Evolutionary conservation across 2,113 vertebrate genomes (phyloP), one percentile per base, ranked within the genome.

Genomic region (Willisornis vidua): DNA sequence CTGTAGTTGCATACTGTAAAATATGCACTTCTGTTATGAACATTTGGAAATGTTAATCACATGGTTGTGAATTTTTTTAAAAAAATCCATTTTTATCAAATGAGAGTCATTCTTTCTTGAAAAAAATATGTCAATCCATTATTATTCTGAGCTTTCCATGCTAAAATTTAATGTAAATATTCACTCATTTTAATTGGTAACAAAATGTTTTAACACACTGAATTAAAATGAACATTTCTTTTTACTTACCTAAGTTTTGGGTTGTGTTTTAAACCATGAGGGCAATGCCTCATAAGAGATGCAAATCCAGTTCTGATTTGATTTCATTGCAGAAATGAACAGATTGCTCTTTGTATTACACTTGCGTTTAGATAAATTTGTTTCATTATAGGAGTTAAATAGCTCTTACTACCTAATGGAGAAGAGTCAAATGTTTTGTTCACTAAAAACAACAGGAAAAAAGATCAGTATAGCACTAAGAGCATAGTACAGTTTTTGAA

Each of bases 391-490:
- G 14, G 14, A 63, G 12, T 57, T 45, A 55, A 72, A 45, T 33
- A 37, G 3, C 14, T 63, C 13, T 72, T 43, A 25, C 14, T 37
- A 18, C 12, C 16, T 51, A 26, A 46, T 28, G 25, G 14, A 74
- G 19, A 29, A 63, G 1, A 74, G 28, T 51, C 6, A 77, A 87
- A 72, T 59, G 5, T 63, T 73, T 85, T 62, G 15, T 6, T 3
- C 1, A 29, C 16, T 72, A 19, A 71, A 72, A 87, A 10, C 0
- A 75, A 37, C 0, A 3, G 6, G 16, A 63, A 73, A 52, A 0
- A 76, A 20, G 14, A 80, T 52, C 49, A 31, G 20, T 41, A 75
- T 4, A 41, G 8, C 10, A 15, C 7, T 43, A 51, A 46, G 23
- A 71, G 31, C 7, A 52, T 2, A 52, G 9, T 26, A 33, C 3